Conservation (phyloP, 2,888 invertebrate genomes). For the Ophion slaviceki region DNA sequence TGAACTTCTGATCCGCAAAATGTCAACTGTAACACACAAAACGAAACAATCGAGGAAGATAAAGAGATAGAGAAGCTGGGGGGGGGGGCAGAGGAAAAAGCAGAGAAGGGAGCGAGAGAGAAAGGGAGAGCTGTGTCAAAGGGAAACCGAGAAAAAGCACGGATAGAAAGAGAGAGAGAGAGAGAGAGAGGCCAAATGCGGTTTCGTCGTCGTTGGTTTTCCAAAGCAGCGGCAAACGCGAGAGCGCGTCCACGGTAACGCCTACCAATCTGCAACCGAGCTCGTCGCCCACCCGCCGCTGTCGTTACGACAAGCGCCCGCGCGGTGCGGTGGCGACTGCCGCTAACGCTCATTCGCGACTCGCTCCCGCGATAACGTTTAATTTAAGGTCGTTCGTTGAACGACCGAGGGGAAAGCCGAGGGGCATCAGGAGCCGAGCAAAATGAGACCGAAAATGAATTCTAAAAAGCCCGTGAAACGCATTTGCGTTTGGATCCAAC, state of each 20-base stretch:
- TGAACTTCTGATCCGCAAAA: constrained; percentile 35
- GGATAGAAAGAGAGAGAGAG: background rate
- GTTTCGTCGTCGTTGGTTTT: constrained; percentile 50
- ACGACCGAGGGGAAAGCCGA: constrained; percentile 28
- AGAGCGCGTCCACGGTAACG: constrained; percentile 74
- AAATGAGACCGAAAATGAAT: constrained; percentile 67
- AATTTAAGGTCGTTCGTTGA: constrained; percentile 62
- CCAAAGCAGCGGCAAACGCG: constrained; percentile 54
- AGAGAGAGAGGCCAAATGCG: constrained; percentile 28
- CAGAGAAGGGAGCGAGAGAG: background rate
- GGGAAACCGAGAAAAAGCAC: background rate
- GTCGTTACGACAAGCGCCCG: constrained; percentile 58
- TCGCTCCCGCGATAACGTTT: constrained; percentile 60
- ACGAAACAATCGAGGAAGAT: background rate
- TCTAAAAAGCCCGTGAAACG: constrained; percentile 61
- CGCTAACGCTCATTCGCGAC: constrained; percentile 54
- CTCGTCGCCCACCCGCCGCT: constrained; percentile 64
- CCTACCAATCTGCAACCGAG: constrained; percentile 80
- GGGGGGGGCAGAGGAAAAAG: constrained; percentile 4
- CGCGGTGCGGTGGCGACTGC: constrained; percentile 1
- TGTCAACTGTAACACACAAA: background rate
- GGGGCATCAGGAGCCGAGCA: constrained; percentile 9
- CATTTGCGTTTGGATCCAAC: constrained; percentile 25
- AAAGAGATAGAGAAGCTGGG: background rate
- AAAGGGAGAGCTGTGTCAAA: background rate